Base-by-base conservation (phyloP, 30 jellyfish, hydroid and myxozoan genomes). In the Pseudorhiza aurosa region DNA sequence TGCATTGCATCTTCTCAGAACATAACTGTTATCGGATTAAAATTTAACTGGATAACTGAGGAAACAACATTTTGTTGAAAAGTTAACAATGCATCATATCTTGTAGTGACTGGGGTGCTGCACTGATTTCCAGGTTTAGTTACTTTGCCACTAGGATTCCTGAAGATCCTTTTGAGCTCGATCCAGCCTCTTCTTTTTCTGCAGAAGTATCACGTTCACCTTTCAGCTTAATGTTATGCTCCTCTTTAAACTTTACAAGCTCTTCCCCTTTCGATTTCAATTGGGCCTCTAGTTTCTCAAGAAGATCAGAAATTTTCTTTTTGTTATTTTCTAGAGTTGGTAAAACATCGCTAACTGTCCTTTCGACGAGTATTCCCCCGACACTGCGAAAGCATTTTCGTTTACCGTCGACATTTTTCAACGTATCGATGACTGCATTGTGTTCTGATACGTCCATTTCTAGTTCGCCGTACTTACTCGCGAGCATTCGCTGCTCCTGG, bases 361-460 rank as follows among this genome's bases (percentile, higher is more conserved):
- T 18, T 22, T 64, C 77, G 21, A 64, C 77, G 31, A 1, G 77
- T 64, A 64, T 35, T 30, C 98, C 98, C 30, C 98, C 98, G 30
- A 92, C 94, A 87, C 93, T 85, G 18, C 98, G 94, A 68, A 92
- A 92, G 40, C 98, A 92, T 79, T 85, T 79, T 60, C 98, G 73
- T 47, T 57, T 51, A 25, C 85, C 90, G 86, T 92, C 97, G 33
- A 92, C 96, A 14, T 75, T 65, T 58, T 85, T 92, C 74, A 92
- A 65, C n/a, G 97, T 85, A 4, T 92, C 97, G 46, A 92, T 92
- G 17, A 92, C 98, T 8, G 95, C 91, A 46, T 88, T 91, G 82
- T 91, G 98, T 35, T 91, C 98, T 31, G 95, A 51, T 0, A 85
- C 88, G n/a, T 91, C 98, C 44, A 88, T 77, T 40, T 91, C 98